Evolutionary conservation across 2,888 invertebrate genomes (phyloP).

Genomic region (Parnassius apollo): DNA sequence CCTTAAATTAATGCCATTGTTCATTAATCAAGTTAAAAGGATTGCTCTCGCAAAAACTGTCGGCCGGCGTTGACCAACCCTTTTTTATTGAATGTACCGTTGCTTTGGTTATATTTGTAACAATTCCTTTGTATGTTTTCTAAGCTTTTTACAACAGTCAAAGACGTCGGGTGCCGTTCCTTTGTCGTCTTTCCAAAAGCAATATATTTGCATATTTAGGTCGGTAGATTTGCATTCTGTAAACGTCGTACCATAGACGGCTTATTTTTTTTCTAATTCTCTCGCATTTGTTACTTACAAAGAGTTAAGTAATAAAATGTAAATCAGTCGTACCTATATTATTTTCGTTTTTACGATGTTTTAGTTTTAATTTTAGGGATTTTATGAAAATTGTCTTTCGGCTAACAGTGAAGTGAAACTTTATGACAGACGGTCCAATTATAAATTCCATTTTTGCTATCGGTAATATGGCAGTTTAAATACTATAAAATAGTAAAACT

Average conservation of each 20-base stretch:
- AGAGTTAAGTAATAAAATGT: conserved; percentile 62
- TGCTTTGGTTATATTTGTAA: conserved; percentile 62
- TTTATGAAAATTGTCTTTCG: conserved; percentile 17
- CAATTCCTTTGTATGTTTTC: conserved; percentile 60
- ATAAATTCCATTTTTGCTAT: conserved; percentile 14
- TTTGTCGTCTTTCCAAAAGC: conserved; percentile 51
- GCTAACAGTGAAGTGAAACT: conserved; percentile 10
- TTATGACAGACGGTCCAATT: conserved; percentile 14
- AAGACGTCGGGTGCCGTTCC: conserved; percentile 51
- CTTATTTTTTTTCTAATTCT: conserved; percentile 54
- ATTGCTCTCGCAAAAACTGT: conserved; percentile 61
- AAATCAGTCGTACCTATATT: conserved; percentile 41
- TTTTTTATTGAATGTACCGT: conserved; percentile 67
- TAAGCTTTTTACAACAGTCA: conserved; percentile 65
- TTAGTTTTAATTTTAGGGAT: conserved; percentile 12
- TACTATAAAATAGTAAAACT: not conserved
- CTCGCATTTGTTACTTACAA: conserved; percentile 48
- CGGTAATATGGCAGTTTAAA: not conserved
- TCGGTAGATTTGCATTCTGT: conserved; percentile 67
- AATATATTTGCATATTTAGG: conserved; percentile 74
- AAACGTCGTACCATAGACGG: conserved; percentile 49
- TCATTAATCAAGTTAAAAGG: conserved; percentile 72
- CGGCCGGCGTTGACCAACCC: conserved; percentile 58
- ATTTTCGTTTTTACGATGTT: conserved; percentile 21
- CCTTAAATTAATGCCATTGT: conserved; percentile 66